Evolutionary conservation across 1,140 invertebrate species (phyloP).

Genomic region (Brachionus rubens): DNA sequence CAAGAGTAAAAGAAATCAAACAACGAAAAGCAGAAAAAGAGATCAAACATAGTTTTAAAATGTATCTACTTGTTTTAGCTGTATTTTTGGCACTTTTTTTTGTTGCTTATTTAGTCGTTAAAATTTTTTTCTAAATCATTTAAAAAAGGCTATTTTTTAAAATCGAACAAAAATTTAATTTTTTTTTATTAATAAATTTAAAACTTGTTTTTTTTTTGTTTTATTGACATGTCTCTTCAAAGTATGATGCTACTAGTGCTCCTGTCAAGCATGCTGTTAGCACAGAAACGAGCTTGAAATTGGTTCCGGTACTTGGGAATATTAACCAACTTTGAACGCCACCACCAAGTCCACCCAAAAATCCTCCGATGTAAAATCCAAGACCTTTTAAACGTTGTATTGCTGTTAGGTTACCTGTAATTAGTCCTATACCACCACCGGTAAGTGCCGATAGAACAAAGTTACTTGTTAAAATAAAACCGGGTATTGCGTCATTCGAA

Average conservation of each 20-base stretch:
- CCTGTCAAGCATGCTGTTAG: not conserved
- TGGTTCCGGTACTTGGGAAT: not conserved
- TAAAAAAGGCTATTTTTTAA: too few relatives aligned
- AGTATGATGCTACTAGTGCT: not conserved
- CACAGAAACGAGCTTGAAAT: not conserved
- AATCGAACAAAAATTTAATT: too few relatives aligned
- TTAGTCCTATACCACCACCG: not conserved
- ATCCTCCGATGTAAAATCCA: not conserved
- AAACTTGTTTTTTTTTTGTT: not conserved
- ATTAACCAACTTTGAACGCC: conserved; percentile 10
- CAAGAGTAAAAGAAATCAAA: not conserved
- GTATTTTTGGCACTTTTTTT: not conserved
- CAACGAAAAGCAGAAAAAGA: conserved; percentile 8
- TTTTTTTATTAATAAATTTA: not conserved
- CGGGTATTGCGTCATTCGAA: too few relatives aligned
- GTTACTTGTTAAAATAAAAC: not conserved
- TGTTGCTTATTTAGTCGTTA: conserved; percentile 5
- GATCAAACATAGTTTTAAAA: not conserved
- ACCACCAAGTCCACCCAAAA: not conserved
- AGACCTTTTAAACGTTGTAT: not conserved
- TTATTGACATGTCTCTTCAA: conserved; percentile 2
- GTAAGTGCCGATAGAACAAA: not conserved
- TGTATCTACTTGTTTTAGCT: not conserved
- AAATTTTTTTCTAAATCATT: not conserved
- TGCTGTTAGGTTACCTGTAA: not conserved